Conservation (phyloP, 2,888 invertebrate genomes). For the Mechanitis messenoides region DNA sequence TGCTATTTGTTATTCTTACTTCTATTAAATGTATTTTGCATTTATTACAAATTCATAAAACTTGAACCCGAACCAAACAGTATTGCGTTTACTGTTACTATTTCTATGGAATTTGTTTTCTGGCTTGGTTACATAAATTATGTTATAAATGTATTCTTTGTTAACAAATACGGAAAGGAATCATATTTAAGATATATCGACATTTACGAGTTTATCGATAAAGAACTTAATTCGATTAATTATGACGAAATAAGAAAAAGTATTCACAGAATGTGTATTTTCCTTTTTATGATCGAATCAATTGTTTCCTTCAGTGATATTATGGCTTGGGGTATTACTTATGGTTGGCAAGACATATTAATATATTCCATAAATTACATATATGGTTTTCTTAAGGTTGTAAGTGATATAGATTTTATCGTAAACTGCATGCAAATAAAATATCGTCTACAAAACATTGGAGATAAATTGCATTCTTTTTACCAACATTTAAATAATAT, state of each 20-base stretch:
- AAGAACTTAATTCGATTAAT: constrained; percentile 6
- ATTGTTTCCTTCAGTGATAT: constrained; percentile 15
- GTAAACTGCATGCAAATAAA: constrained; percentile 25
- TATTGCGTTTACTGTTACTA: neutral
- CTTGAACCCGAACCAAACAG: neutral
- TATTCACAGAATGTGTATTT: constrained; percentile 10
- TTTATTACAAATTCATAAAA: constrained; percentile 8
- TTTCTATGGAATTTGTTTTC: constrained; percentile 5
- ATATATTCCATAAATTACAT: constrained; percentile 21
- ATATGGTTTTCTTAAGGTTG: constrained; percentile 16
- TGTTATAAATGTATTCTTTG: constrained; percentile 8
- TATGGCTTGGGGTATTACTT: constrained; percentile 10
- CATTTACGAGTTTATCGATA: constrained; percentile 15
- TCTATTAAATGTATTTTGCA: neutral
- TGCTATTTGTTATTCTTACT: constrained; percentile 3
- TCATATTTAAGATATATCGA: constrained; percentile 13
- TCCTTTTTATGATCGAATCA: constrained; percentile 9
- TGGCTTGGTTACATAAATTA: constrained; percentile 5
- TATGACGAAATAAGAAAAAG: constrained; percentile 11
- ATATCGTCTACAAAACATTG: constrained; percentile 27
- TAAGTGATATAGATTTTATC: constrained; percentile 24
- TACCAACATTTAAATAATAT: constrained; percentile 9
- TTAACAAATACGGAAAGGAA: constrained; percentile 11
- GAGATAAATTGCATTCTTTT: constrained; percentile 22
- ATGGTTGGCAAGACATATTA: constrained; percentile 13